A percentile compares a stretch with the other conserved stretches of the same genome.
Conservation (phyloP, 2,888 invertebrate genomes). For the Ditylenchus weischeri region DNA sequence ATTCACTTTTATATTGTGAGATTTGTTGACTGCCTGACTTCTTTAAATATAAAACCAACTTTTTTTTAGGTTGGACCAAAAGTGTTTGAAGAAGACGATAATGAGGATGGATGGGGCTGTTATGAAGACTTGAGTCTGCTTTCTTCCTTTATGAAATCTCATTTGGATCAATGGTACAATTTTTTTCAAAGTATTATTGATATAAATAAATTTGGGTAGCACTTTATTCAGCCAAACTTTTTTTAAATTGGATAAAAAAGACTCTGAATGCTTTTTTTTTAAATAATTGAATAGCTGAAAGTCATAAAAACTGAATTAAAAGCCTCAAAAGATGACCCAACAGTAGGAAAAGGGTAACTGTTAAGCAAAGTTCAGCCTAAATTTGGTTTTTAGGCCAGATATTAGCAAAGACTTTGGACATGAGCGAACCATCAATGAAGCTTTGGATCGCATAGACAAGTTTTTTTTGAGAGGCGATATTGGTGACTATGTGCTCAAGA, state of each 20-base stretch:
- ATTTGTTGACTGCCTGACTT: background rate
- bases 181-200: background rate
- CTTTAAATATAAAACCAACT: background rate
- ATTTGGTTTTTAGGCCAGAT: slow-evolving; percentile 23
- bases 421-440: slow-evolving; percentile 22
- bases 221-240: background rate
- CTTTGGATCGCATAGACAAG: slow-evolving; percentile 40
- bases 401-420: slow-evolving; percentile 22
- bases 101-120: slow-evolving; percentile 24
- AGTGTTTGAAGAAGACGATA: slow-evolving; percentile 15
- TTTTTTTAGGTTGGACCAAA: slow-evolving; percentile 21
- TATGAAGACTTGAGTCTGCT: slow-evolving; percentile 36
- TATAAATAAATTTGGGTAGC: background rate
- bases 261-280: background rate
- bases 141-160: slow-evolving; percentile 25
- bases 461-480: slow-evolving; percentile 42
- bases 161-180: slow-evolving; percentile 22
- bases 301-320: too few species aligned
- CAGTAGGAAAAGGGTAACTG: too few species aligned
- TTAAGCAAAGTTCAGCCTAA: too few species aligned
- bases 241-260: background rate
- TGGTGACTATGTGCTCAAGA: slow-evolving; percentile 41
- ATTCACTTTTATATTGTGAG: background rate
- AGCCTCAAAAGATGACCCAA: too few species aligned
- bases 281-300: too few species aligned